phyloP scores from a whole-genome alignment of 2,888 invertebrate genomes.

The Psylliodes chrysocephalus region DNA sequence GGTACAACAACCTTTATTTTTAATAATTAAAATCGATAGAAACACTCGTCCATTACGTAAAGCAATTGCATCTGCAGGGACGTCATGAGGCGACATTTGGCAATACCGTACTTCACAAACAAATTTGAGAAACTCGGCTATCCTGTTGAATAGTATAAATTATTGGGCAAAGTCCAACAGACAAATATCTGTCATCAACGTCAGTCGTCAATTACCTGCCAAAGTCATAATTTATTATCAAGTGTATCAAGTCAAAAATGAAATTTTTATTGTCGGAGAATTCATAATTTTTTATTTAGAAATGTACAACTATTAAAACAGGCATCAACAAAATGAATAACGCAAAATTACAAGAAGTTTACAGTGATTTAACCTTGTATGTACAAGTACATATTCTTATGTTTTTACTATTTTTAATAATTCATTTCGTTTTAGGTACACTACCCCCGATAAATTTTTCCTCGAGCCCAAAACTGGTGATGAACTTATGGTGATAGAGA shows the following conservation, averaged over 20 bases:
- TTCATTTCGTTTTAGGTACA: conserved; percentile 71
- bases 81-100: no score
- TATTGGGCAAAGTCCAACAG: no score
- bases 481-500: conserved; percentile 85
- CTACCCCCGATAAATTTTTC: conserved; percentile 90
- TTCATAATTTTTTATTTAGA: background rate
- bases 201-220: background rate
- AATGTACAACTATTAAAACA: background rate
- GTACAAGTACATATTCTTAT: background rate
- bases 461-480: conserved; percentile 82
- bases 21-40: no score
- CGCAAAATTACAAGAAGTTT: conserved; percentile 23
- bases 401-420: background rate
- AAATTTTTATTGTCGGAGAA: background rate
- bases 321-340: conserved; percentile 19
- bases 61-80: no score
- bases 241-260: background rate
- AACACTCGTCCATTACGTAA: no score
- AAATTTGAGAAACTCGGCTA: no score
- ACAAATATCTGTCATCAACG: background rate
- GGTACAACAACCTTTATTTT: no score
- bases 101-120: no score
- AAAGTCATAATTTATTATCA: background rate
- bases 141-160: no score
- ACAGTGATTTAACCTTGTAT: conserved; percentile 26